Conservation (phyloP, 1,140 invertebrate genomes). For the Mizuhopecten yessoensis region DNA sequence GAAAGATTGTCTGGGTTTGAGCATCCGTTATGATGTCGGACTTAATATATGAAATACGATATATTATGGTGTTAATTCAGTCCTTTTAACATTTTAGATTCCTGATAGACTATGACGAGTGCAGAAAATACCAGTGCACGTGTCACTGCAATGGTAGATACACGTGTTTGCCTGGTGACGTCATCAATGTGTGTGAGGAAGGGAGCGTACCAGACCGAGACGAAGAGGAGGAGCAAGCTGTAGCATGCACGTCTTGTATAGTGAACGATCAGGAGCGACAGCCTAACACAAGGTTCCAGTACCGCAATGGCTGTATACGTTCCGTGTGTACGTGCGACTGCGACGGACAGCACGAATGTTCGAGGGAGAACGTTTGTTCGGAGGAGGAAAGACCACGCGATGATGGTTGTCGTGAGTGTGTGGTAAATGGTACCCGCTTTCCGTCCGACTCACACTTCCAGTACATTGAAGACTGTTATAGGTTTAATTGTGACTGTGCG, state of each 20-base stretch:
- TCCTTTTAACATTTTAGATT: conserved; percentile 49
- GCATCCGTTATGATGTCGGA: too few species aligned
- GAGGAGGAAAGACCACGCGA: neutral
- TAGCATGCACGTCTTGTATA: conserved; percentile 39
- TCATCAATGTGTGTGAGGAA: conserved; percentile 43
- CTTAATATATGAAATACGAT: too few species aligned
- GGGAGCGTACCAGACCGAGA: neutral
- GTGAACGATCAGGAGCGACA: conserved; percentile 48
- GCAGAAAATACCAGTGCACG: conserved; percentile 53
- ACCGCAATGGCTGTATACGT: conserved; percentile 48
- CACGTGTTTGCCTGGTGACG: conserved; percentile 49
- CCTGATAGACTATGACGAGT: conserved; percentile 50
- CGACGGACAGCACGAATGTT: conserved; percentile 60
- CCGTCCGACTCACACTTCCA: conserved; percentile 5
- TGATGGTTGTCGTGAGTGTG: neutral
- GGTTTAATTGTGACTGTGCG: conserved; percentile 45
- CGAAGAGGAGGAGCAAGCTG: neutral
- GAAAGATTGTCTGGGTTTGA: too few species aligned
- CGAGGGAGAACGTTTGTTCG: neutral
- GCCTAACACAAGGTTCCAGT: conserved; percentile 52
- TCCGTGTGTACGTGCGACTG: conserved; percentile 62
- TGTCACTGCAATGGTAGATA: conserved; percentile 54
- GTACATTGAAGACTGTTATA: conserved; percentile 45
- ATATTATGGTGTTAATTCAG: neutral
- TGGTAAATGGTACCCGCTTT: neutral